Conservation (phyloP, 2,888 invertebrate genomes). For the Diabrotica balteata region DNA sequence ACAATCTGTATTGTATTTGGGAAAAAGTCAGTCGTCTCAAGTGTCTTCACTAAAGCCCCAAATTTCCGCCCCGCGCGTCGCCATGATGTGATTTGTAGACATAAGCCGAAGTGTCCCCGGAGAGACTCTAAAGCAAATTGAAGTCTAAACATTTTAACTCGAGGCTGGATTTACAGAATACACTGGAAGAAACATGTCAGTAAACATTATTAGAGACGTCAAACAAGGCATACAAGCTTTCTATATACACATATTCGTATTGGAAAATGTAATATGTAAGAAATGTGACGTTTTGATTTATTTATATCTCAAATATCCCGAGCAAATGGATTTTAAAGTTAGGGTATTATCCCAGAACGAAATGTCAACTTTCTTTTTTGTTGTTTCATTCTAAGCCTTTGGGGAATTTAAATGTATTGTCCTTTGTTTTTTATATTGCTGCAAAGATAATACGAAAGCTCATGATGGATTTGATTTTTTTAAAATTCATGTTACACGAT, state of each 20-base stretch:
- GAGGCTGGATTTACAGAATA: slow-evolving; percentile 50
- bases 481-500: too few relatives aligned
- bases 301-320: slow-evolving; percentile 49
- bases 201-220: slow-evolving; percentile 58
- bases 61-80: slow-evolving; percentile 6
- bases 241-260: slow-evolving; percentile 13
- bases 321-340: slow-evolving; percentile 48
- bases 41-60: neutral
- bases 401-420: slow-evolving; percentile 28
- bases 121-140: slow-evolving; percentile 55
- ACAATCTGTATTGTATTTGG: too few relatives aligned
- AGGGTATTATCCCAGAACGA: slow-evolving; percentile 43
- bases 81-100: slow-evolving; percentile 53
- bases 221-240: slow-evolving; percentile 47
- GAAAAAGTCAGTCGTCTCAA: too few relatives aligned
- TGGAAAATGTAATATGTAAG: slow-evolving; percentile 52
- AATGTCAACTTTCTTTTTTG: slow-evolving; percentile 41
- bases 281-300: slow-evolving; percentile 57
- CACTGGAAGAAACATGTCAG: slow-evolving; percentile 51
- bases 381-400: slow-evolving; percentile 11
- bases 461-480: too few relatives aligned
- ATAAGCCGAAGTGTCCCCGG: slow-evolving; percentile 49
- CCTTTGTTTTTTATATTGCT: slow-evolving; percentile 4
- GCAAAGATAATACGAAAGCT: too few relatives aligned
- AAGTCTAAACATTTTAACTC: slow-evolving; percentile 58